phyloP scores from a whole-genome alignment of 2,888 invertebrate genomes.

The Eupithecia dodoneata region DNA sequence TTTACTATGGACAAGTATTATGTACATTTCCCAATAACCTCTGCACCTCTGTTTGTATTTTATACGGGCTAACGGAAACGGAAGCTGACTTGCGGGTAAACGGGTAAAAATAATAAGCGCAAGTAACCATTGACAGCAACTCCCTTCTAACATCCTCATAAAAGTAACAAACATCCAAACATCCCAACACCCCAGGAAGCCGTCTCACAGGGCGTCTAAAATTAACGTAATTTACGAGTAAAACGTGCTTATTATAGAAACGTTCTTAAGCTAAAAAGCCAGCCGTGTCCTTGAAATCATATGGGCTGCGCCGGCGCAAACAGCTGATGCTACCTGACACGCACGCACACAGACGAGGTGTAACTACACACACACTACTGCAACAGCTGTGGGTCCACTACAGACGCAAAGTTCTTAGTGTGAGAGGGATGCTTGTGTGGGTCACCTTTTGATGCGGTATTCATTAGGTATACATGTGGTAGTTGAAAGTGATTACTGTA shows the following conservation, averaged over 20 bases:
- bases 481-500: constrained; percentile 25
- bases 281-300: constrained; percentile 80
- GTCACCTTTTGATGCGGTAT: constrained; percentile 30
- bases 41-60: not conserved
- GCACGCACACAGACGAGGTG: constrained; percentile 47
- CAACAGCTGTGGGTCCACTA: constrained; percentile 15
- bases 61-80: constrained; percentile 3
- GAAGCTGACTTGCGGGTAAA: constrained; percentile 8
- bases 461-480: constrained; percentile 32
- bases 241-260: constrained; percentile 44
- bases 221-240: constrained; percentile 42
- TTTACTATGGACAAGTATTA: not conserved
- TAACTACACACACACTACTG: constrained; percentile 33
- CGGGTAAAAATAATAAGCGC: constrained; percentile 15
- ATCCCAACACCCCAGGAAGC: constrained; percentile 28
- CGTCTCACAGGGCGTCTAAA: constrained; percentile 40
- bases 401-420: constrained; percentile 24
- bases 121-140: not conserved
- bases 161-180: constrained; percentile 10
- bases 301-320: constrained; percentile 72
- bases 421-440: constrained; percentile 33
- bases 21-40: not conserved
- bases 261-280: constrained; percentile 48
- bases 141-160: constrained; percentile 9
- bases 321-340: constrained; percentile 82